phyloP scores from a whole-genome alignment of 2,113 vertebrate genomes.

The Leptobrachium ailaonicum region DNA sequence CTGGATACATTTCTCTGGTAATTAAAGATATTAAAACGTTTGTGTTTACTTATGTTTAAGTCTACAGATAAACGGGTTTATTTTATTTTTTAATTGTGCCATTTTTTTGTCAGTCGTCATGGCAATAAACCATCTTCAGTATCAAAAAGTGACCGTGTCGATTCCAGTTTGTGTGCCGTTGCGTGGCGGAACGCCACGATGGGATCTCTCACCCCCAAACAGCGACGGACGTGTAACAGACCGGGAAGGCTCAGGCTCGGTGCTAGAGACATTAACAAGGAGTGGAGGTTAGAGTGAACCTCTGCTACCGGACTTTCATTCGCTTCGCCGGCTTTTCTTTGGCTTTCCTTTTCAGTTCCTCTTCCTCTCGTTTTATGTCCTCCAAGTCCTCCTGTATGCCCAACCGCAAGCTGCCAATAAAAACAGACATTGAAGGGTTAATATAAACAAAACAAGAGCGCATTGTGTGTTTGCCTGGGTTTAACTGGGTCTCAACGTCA shows the following conservation, averaged over 20 bases:
- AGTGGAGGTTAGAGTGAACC: background rate
- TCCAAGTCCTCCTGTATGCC: slow-evolving; percentile 88
- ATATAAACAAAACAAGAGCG: too few relatives aligned
- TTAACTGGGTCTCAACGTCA: too few relatives aligned
- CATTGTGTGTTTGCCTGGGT: too few relatives aligned
- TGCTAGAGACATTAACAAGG: background rate
- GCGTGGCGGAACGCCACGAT: background rate
- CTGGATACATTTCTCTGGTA: background rate
- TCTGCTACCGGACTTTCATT: slow-evolving; percentile 70
- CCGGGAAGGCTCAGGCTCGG: background rate
- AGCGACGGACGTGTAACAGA: background rate
- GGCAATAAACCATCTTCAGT: background rate
- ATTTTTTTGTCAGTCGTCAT: background rate
- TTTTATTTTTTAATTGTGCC: too few relatives aligned
- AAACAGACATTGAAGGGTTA: slow-evolving; percentile 10
- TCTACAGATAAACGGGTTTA: too few relatives aligned
- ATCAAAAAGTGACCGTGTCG: background rate
- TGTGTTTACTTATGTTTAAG: too few relatives aligned
- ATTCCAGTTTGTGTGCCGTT: background rate
- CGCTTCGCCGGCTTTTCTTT: slow-evolving; percentile 67
- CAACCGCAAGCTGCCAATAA: slow-evolving; percentile 74
- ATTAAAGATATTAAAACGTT: too few relatives aligned
- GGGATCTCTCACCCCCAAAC: too few relatives aligned
- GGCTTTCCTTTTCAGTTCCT: slow-evolving; percentile 73
- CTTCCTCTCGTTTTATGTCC: slow-evolving; percentile 81